Base-by-base conservation (phyloP, 2,797 vertebrate genomes). In the Phrynocephalus vlangalii region DNA sequence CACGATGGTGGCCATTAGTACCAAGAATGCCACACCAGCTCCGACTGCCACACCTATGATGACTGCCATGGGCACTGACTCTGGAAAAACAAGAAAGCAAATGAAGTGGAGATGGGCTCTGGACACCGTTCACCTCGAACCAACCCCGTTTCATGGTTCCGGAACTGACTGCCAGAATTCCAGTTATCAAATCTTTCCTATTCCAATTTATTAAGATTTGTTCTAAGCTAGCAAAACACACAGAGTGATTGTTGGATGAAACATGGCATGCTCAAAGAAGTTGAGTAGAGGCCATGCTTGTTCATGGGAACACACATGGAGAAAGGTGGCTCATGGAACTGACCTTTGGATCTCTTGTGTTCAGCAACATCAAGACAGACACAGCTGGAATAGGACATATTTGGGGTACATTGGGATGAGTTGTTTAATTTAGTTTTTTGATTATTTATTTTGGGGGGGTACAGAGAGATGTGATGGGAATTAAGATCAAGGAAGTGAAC, bases 11-110 rank as follows among this genome's bases (percentile, higher is more conserved):
- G 98, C 99, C 98, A 99, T 97, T 94, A 99, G 96, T 92, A 99
- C 98, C 85, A 99, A 98, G 96, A 99, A 97, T 15, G 99, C 99
- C 93, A 99, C 99, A 0, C 99, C 98, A 0, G 98, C 99, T 91
- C 99, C 99, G 83, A 99, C 99, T 0, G 99, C 98, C 89, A 99
- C 99, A 5, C 99, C 99, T 28, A 99, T 99, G 97, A 99, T 99
- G 96, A 99, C 99, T 0, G 98, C 98, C 97, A 99, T 98, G 0
- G 98, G 99, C 93, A 99, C 98, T 1, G 99, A 98, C 91, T 99
- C 99, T 99, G 98, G 66, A 91, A 94, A 96, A 77, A 94, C 94
- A 90, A 91, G 95, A 86, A 44, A 68, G 60, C 71, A 38, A 33
- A 70, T 94, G 89, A 93, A 91, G 84, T 56, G 28, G 73, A 81